Conservation (phyloP, 2,113 vertebrate genomes). For the Chaetura pelagica region DNA sequence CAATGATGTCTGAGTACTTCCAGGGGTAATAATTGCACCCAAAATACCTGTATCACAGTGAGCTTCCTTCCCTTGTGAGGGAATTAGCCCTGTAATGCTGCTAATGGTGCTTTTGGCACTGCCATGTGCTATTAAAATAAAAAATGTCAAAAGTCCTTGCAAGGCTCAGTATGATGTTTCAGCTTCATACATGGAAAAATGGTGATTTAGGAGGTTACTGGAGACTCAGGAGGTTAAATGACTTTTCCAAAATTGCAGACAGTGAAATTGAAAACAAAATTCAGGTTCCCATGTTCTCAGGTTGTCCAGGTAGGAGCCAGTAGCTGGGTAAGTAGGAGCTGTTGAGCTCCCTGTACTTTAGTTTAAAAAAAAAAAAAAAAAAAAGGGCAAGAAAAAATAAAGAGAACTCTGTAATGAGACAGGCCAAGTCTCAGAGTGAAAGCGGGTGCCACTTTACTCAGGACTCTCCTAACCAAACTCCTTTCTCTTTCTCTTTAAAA, state of each 20-base stretch:
- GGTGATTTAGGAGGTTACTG: neutral
- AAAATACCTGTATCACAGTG: neutral
- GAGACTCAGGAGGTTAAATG: neutral
- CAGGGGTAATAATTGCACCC: neutral
- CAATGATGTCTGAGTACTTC: constrained; percentile 13
- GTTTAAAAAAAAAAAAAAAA: neutral
- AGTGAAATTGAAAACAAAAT: neutral
- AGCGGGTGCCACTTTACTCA: neutral
- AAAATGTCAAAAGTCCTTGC: neutral
- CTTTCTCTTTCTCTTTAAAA: neutral
- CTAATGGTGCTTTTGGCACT: neutral
- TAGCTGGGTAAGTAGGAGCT: neutral
- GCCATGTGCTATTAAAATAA: neutral
- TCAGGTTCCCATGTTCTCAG: neutral
- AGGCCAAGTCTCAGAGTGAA: neutral
- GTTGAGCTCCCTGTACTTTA: neutral
- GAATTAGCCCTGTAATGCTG: neutral
- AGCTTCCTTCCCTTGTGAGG: neutral
- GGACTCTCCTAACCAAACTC: neutral
- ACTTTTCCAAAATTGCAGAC: neutral
- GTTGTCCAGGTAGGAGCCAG: neutral
- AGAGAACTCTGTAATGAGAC: neutral
- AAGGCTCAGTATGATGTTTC: neutral
- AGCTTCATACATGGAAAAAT: neutral
- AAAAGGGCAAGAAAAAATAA: no score